Evolutionary conservation across 2,113 vertebrate genomes (phyloP).

Genomic region (Ammodytes marinus): DNA sequence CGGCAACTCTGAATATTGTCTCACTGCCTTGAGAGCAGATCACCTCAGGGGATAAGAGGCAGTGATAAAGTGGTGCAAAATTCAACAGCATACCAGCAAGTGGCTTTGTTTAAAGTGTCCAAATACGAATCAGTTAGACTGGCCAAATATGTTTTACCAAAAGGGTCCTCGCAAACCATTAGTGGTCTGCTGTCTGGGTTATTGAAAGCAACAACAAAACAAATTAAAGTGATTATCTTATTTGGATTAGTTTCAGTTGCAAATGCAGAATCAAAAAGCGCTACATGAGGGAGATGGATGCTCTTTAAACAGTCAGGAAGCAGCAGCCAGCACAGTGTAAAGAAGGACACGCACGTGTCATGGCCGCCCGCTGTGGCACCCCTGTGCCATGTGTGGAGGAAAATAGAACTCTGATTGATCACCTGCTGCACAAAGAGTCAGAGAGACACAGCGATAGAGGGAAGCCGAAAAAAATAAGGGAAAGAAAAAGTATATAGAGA

Average conservation of each 20-base stretch:
- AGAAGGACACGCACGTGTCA: conserved; percentile 60
- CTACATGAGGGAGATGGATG: neutral
- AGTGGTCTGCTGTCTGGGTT: neutral
- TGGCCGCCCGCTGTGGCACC: conserved; percentile 53
- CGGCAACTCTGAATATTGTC: conserved; percentile 36
- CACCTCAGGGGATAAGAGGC: conserved; percentile 37
- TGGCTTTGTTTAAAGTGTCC: neutral
- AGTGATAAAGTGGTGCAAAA: conserved; percentile 56
- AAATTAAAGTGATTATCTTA: neutral
- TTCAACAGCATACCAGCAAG: conserved; percentile 37
- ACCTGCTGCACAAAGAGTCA: conserved; percentile 58
- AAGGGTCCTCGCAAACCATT: neutral
- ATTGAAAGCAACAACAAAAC: neutral
- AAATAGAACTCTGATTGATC: conserved; percentile 55
- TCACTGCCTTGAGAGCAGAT: conserved; percentile 49
- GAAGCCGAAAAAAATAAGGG: neutral
- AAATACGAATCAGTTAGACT: neutral
- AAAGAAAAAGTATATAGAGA: neutral
- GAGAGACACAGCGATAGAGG: conserved; percentile 25
- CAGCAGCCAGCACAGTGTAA: neutral
- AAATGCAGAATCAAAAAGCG: conserved; percentile 1
- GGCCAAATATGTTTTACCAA: neutral
- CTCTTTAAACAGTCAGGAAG: neutral
- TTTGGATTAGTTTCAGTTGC: too few relatives aligned
- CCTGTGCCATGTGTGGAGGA: conserved; percentile 40